Conservation (phyloP, 2,113 vertebrate species). For the Phaethornis superciliosus region DNA sequence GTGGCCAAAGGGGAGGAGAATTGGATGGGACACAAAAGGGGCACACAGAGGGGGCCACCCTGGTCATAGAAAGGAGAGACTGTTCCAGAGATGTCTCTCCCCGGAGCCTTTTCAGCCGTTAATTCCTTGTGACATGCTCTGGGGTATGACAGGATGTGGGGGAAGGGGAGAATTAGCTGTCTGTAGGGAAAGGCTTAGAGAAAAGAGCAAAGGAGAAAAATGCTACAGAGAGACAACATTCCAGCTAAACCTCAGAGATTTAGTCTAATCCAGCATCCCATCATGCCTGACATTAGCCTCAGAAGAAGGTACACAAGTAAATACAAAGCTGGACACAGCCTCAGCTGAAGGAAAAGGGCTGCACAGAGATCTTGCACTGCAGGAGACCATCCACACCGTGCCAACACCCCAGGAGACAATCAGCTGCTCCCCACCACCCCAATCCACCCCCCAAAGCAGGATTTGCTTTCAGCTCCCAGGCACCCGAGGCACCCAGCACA, state of each 20-base stretch:
- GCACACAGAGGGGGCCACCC: slow-evolving; percentile 22
- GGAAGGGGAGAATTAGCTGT: slow-evolving; percentile 52
- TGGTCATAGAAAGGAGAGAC: slow-evolving; percentile 18
- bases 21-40: slow-evolving; percentile 61
- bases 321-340: background rate
- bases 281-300: background rate
- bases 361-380: background rate
- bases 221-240: slow-evolving; percentile 5
- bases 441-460: background rate
- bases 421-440: background rate
- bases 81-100: slow-evolving; percentile 42
- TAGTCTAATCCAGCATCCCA: slow-evolving; percentile 19
- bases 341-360: background rate
- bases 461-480: background rate
- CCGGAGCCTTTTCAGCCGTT: slow-evolving; percentile 39
- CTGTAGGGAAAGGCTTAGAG: slow-evolving; percentile 45
- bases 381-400: background rate
- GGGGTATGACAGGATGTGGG: slow-evolving; percentile 49
- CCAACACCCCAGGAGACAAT: background rate
- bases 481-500: background rate
- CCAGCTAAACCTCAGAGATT: slow-evolving; percentile 35
- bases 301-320: background rate
- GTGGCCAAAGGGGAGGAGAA: slow-evolving; percentile 32
- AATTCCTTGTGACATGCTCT: slow-evolving; percentile 56
- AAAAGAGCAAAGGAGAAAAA: slow-evolving; percentile 49